Evolutionary conservation across 2,888 invertebrate species (phyloP), one percentile per base, ranked within the genome.

Genomic region (Tachina lurida): DNA sequence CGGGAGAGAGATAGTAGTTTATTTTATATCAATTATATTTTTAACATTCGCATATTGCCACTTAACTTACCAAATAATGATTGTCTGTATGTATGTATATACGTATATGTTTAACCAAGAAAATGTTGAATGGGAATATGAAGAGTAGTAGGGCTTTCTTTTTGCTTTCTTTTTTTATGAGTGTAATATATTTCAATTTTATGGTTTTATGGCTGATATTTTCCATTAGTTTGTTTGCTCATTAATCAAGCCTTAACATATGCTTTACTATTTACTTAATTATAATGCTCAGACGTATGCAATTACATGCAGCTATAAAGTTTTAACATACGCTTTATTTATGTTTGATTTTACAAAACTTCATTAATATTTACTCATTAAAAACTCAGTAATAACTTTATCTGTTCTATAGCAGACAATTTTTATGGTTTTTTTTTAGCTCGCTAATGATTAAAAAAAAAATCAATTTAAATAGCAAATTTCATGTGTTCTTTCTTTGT

Each of bases 1-100:
- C 4, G 31, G 4, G 31, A 31, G 31, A 31, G 31, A 31, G 31
- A 31, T 2, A 31, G 31, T 31, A 31, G 31, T 73, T 60, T 60
- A 62, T 71, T 84, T 81, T 75, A 43, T 70, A 45, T 84, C 60
- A 49, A 67, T 63, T 82, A 67, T 78, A 68, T 22, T 71, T 76
- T 74, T 31, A 47, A 67, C 43, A 67, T 62, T 10, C 41, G 41
- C 88, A 89, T 88, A 90, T 91, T 91, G 90, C 89, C 89, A 89
- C 91, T 90, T 90, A 91, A 91, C 91, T 77, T 56, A 81, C 76
- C 71, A 62, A 60, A 68, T 62, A 81, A 76, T 74, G 62, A 49
- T 60, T 17, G 45, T 73, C 31, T 49, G 49, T n/a, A 15, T 56
- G 45, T 49, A n/a, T n/a, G n/a, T n/a, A n/a, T n/a, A n/a, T n/a